Base-by-base conservation (phyloP, 2,797 vertebrate genomes). In the Peromyscus aztecus region DNA sequence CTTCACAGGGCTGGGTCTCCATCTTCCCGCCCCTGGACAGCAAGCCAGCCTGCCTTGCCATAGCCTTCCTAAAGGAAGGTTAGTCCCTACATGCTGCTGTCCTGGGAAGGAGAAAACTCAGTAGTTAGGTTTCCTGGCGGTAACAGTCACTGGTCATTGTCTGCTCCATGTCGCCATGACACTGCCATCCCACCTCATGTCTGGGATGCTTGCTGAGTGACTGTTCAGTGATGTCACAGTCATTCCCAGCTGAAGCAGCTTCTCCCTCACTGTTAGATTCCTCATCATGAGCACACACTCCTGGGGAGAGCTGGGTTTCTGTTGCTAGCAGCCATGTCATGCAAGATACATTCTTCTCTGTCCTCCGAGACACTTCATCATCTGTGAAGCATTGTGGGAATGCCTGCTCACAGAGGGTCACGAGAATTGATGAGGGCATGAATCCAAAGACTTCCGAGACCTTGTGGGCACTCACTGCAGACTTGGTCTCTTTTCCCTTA, bases 171-270 rank as follows among this genome's bases (percentile, higher is more conserved):
- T 57, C 14, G 8, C 55, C 57, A 19, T 69, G 92, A 93, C 67
- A 34, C 84, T 3, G 37, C 46, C 29, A 12, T 71, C 61, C 81
- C 9, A 3, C 89, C n/a, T 29, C 96, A 67, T 69, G 40, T 78
- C 86, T 27, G 59, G 81, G 57, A 89, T 77, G 37, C 77, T 73
- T 96, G 89, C 43, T 40, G 61, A 40, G 86, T 96, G 96, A 92
- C 63, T 90, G 59, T 87, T 0, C 6, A 71, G 11, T 92, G 91
- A 71, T 0, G 37, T 82, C 43, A 40, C 43, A 52, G 43, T 59
- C 89, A 77, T 8, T 2, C 37, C 71, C 80, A 17, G 16, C n/a
- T 13, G 52, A 73, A 31, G n/a, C n/a, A 11, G 78, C 49, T 43
- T n/a, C 61, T 71, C 43, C 71, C 63, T 57, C 16, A 17, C 7